Evolutionary conservation across 2,888 invertebrate species (phyloP), one percentile per base, ranked within the genome.

Genomic region (Dorcus parallelipipedus): DNA sequence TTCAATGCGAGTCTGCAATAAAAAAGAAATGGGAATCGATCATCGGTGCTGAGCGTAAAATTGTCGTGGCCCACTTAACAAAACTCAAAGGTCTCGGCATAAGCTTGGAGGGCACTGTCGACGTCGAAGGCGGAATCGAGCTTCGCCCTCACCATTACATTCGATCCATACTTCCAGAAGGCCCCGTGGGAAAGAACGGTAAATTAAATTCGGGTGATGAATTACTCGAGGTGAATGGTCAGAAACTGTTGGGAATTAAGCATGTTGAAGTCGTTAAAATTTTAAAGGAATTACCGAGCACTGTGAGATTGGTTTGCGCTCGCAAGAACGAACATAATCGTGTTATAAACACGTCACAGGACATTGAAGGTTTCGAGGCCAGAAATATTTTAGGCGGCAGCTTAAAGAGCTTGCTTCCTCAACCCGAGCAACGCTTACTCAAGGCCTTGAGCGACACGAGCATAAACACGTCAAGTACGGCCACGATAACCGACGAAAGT

Each of bases 91-190:
- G 96, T 52, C 84, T 99, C 64, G 98, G 98, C 4, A 97, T 99
- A 71, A 97, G 96, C 77, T 83, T 98, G 64, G 97, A 98, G 80
- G 98, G 99, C 38, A 99, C 98, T 0, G 98, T 97, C 9, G 98
- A 99, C 75, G 97, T 99, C 23, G 97, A 98, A 80, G 91, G 93
- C 69, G 99, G 98, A 2, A 87, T 92, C 67, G 98, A 99, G 81
- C 88, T 97, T 42, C 86, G 97, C 68, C 98, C 99, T n/a, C 97
- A 97, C 81, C 98, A 98, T 81, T 98, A 96, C 76, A 97, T 99
- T 70, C 86, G 98, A 66, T 95, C 95, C 38, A 96, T 99, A 67
- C 84, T 97, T 60, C 91, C 94, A 7, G 95, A 97, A 73, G 98
- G 99, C 3, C 98, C 99, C 0, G 97, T 98, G 0, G 98, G 97